Evolutionary conservation across 2,113 vertebrate genomes (phyloP), one percentile per base, ranked within the genome.

Genomic region (Macaca mulatta): DNA sequence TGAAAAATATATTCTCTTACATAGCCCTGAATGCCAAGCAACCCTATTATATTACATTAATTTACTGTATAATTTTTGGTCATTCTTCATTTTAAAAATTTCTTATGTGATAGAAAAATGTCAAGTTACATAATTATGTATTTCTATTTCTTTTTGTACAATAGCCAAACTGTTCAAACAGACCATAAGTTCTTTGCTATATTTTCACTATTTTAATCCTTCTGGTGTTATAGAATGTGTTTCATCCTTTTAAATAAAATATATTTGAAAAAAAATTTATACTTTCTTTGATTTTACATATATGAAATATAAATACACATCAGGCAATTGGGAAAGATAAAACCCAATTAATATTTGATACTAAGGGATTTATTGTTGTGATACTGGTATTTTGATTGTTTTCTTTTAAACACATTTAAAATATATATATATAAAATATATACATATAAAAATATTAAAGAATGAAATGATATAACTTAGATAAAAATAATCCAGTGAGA

Each of bases 111-210:
- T 61, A 72, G 70, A 38, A 74, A 89, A 79, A 93, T 55, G 30
- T 40, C 27, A 92, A 92, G 50, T n/a, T 89, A 89, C 30, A 17
- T 52, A 92, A 82, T 95, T 79, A 87, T 16, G 23, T 45, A 32
- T 79, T 95, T 90, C 52, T 75, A 59, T 32, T 89, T 85, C 14
- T 88, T 94, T 89, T 84, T 81, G 57, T 92, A 74, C 14, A 93
- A n/a, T 10, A 80, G 43, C 32, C 35, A 95, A 90, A 79, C 3
- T 74, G n/a, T 64, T 64, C 27, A 64, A 93, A 72, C 10, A 78
- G 57, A 83, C 18, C 0, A 3, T 35, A 90, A 59, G 35, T 50
- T 75, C 7, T 80, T 80, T 61, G 59, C 10, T 92, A 3, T 30
- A 90, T n/a, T 35, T 32, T 48, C 43, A n/a, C 43, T 48, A 85